Evolutionary conservation across 2,797 vertebrate genomes (phyloP).

Genomic region (Hozukius guyotensis): DNA sequence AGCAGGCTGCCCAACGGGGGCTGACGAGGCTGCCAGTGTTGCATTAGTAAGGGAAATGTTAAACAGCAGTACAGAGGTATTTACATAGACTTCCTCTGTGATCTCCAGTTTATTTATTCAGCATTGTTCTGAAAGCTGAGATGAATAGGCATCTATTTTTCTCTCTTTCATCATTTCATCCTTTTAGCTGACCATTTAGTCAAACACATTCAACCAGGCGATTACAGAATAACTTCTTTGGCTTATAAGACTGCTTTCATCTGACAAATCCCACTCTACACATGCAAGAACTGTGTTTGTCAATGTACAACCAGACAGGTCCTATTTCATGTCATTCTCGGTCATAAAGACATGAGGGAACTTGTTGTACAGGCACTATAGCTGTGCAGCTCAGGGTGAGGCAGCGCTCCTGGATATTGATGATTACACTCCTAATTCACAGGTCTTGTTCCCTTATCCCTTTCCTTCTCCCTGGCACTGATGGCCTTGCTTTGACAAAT

Average conservation of each 20-base stretch:
- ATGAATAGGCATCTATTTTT: background rate
- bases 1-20: conserved; percentile 71
- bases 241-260: background rate
- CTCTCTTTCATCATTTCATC: background rate
- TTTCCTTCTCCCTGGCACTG: conserved; percentile 62
- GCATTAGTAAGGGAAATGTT: conserved; percentile 80
- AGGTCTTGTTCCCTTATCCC: conserved; percentile 65
- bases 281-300: background rate
- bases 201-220: background rate
- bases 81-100: conserved; percentile 61
- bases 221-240: background rate
- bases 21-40: conserved; percentile 74
- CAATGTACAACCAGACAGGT: background rate
- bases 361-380: background rate
- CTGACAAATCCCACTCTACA: background rate
- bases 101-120: conserved; percentile 39
- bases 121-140: background rate
- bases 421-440: conserved; percentile 70
- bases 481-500: conserved; percentile 78
- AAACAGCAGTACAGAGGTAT: conserved; percentile 66
- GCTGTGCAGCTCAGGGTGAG: conserved; percentile 34
- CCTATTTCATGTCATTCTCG: conserved; percentile 5
- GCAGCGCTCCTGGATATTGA: conserved; percentile 74
- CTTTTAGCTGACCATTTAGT: background rate
- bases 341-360: conserved; percentile 17